Percentiles rank a stretch among this genome's conserved stretches.
phyloP scores from a whole-genome alignment of 2,888 invertebrate species.

The Itoplectis maculator region DNA sequence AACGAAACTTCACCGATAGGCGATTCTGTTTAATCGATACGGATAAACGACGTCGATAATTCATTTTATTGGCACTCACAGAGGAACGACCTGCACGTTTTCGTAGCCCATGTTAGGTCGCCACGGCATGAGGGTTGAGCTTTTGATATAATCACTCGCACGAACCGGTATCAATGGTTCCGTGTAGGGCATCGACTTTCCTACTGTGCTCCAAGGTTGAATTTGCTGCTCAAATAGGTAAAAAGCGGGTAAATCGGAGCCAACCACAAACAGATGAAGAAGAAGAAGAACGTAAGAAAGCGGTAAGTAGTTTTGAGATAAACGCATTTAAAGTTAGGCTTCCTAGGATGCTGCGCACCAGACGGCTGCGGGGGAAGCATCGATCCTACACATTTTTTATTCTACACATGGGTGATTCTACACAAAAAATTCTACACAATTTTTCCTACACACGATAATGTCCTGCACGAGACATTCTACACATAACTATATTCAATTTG shows the following conservation, averaged over 20 bases:
- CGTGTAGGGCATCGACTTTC: conserved; percentile 87
- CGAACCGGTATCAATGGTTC: conserved; percentile 88
- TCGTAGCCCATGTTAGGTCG: conserved; percentile 92
- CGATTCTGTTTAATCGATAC: conserved; percentile 33
- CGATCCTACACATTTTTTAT: too few species aligned
- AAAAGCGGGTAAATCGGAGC: background rate
- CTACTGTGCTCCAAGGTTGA: conserved; percentile 90
- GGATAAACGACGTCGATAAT: background rate
- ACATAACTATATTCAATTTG: too few species aligned
- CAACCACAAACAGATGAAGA: too few species aligned
- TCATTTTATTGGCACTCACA: conserved; percentile 85
- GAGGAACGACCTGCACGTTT: conserved; percentile 91
- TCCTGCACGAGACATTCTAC: too few species aligned
- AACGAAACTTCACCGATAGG: background rate
- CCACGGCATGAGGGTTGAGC: conserved; percentile 92
- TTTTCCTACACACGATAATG: too few species aligned
- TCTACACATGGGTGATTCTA: too few species aligned
- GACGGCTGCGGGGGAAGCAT: too few species aligned
- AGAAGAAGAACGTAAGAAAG: too few species aligned
- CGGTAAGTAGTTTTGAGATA: too few species aligned
- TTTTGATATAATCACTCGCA: conserved; percentile 89
- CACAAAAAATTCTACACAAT: too few species aligned
- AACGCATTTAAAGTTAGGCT: too few species aligned
- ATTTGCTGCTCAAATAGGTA: conserved; percentile 87
- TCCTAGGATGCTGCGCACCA: too few species aligned